Percentiles rank a stretch among this genome's conserved stretches.
Conservation (phyloP, 92 coral and sea anemone genomes). For the Pocillopora grandis region DNA sequence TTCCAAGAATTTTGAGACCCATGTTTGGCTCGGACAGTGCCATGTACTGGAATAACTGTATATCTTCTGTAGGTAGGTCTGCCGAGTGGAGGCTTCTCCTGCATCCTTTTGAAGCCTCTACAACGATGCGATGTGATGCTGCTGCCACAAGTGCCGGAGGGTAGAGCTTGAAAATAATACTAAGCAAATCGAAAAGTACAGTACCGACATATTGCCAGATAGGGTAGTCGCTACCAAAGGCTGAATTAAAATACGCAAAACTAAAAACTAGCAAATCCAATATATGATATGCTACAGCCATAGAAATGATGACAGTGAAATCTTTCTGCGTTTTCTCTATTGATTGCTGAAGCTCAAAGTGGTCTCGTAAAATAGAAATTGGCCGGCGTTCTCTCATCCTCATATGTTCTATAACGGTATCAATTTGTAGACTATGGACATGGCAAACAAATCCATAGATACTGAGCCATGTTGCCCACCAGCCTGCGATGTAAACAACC, state of each 20-base stretch:
- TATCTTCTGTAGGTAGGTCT: slow-evolving; percentile 58
- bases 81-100: slow-evolving; percentile 39
- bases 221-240: slow-evolving; percentile 58
- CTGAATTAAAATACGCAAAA: slow-evolving; percentile 62
- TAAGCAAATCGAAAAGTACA: slow-evolving; percentile 59
- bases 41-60: slow-evolving; percentile 68
- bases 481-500: slow-evolving; percentile 53
- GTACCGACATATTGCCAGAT: slow-evolving; percentile 69
- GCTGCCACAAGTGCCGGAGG: slow-evolving; percentile 63
- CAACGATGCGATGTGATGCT: slow-evolving; percentile 59
- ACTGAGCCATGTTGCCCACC: slow-evolving; percentile 72
- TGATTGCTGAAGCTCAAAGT: slow-evolving; percentile 42
- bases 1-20: slow-evolving; percentile 75
- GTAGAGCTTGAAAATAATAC: slow-evolving; percentile 59
- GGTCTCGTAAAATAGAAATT: slow-evolving; percentile 28
- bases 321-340: slow-evolving; percentile 65
- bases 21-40: slow-evolving; percentile 61
- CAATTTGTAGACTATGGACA: slow-evolving; percentile 67
- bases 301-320: slow-evolving; percentile 65
- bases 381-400: slow-evolving; percentile 37
- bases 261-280: slow-evolving; percentile 66
- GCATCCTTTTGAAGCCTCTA: slow-evolving; percentile 63
- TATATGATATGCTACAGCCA: slow-evolving; percentile 66
- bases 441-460: slow-evolving; percentile 72
- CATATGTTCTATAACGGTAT: slow-evolving; percentile 50